A percentile compares a stretch with the other conserved stretches of the same genome.
phyloP scores from a whole-genome alignment of 2,888 invertebrate species.

The Sphaerophoria taeniata region DNA sequence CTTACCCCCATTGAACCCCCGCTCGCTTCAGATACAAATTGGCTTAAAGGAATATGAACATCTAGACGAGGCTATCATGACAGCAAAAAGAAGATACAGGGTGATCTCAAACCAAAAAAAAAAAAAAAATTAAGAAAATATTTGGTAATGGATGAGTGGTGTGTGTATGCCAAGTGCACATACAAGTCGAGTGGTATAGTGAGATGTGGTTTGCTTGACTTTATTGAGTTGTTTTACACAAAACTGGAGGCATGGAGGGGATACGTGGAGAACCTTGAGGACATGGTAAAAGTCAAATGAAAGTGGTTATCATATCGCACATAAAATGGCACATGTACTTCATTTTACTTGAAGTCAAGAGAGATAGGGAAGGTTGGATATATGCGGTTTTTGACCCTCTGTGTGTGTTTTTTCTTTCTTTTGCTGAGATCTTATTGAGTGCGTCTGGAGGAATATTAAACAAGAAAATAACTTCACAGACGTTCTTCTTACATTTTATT shows the following conservation, averaged over 20 bases:
- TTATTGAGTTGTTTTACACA: constrained; percentile 38
- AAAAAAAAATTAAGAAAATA: constrained; percentile 61
- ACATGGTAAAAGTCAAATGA: constrained; percentile 37
- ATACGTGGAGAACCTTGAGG: constrained; percentile 3
- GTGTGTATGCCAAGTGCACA: constrained; percentile 64
- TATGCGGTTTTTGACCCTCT: not conserved
- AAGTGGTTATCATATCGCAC: constrained; percentile 36
- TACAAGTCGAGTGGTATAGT: constrained; percentile 24
- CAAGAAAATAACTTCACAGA: constrained; percentile 21
- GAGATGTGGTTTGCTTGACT: constrained; percentile 36
- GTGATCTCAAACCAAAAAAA: constrained; percentile 13
- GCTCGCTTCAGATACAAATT: constrained; percentile 55
- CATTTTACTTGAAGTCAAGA: constrained; percentile 18
- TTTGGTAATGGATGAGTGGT: constrained; percentile 73
- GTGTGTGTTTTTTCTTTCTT: not conserved
- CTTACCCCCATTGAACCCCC: constrained; percentile 20
- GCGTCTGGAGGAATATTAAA: constrained; percentile 41
- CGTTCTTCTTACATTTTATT: not conserved
- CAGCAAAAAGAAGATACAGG: constrained; percentile 13
- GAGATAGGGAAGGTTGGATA: not conserved
- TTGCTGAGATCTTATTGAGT: constrained; percentile 14
- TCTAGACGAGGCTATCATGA: constrained; percentile 19
- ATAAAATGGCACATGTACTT: constrained; percentile 27
- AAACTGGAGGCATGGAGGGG: not conserved
- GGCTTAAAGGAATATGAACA: constrained; percentile 55